Percentiles rank a stretch among this genome's conserved stretches.
These are phyloP conservation scores for Cyanocitta stelleri DNA, from an alignment of 2,113 vertebrate species.

Conservation along the genomic window DNA sequence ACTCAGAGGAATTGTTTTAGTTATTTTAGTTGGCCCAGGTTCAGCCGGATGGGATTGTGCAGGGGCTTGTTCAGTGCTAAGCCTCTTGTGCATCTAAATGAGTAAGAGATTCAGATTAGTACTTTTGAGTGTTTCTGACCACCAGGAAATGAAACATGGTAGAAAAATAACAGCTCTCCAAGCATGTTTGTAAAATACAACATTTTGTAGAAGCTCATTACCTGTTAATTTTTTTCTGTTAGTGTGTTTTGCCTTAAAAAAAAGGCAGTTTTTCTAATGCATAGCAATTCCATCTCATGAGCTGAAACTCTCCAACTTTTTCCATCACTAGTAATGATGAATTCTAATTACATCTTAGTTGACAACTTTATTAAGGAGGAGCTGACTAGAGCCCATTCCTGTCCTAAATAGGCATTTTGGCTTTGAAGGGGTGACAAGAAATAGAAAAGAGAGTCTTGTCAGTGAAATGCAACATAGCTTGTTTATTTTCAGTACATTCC, in stretches of 20 bases:
- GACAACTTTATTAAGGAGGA: neutral
- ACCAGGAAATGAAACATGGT: neutral
- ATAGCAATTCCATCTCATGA: neutral
- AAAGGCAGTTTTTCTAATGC: neutral
- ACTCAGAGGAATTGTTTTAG: neutral
- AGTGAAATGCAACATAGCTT: neutral
- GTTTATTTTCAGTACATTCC: neutral
- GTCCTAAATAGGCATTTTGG: slow-evolving; percentile 8
- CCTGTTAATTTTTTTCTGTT: neutral
- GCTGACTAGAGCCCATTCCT: neutral
- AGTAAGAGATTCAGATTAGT: neutral
- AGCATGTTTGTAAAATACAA: neutral
- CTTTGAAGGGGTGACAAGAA: neutral
- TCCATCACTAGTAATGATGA: neutral
- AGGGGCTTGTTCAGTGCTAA: neutral
- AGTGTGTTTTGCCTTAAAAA: neutral
- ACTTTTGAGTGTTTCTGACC: neutral
- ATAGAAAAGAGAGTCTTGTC: neutral
- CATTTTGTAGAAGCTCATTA: neutral
- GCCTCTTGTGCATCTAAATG: neutral
- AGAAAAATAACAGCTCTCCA: neutral
- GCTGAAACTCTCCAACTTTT: neutral
- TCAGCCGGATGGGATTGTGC: neutral
- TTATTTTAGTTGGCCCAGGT: neutral
- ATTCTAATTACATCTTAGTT: neutral